phyloP scores from a whole-genome alignment of 2,888 invertebrate species.

The Caenorhabditis zanzibari region DNA sequence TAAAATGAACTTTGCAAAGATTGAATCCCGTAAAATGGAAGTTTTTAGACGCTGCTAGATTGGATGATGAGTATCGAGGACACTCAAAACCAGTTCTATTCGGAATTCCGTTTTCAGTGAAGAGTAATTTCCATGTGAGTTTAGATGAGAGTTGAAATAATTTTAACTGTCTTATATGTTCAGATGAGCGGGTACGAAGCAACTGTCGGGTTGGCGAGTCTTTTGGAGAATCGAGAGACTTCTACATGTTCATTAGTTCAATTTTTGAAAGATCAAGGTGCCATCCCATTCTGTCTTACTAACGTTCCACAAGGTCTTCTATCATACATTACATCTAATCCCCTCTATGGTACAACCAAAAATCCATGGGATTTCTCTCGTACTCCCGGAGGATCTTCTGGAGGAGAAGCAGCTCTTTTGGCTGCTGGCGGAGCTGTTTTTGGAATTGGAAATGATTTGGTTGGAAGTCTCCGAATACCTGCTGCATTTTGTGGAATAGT shows the following conservation, averaged over 20 bases:
- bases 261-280: constrained; percentile 84
- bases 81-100: constrained; percentile 78
- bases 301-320: constrained; percentile 83
- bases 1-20: neutral
- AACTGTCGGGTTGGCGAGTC: constrained; percentile 83
- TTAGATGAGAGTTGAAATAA: constrained; percentile 6
- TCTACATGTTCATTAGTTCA: constrained; percentile 32
- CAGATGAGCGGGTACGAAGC: constrained; percentile 83
- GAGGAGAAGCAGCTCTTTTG: constrained; percentile 85
- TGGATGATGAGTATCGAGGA: constrained; percentile 69
- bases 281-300: constrained; percentile 84
- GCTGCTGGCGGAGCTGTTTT: constrained; percentile 84
- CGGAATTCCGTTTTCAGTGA: constrained; percentile 83
- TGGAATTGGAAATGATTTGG: constrained; percentile 85
- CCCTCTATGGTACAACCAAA: constrained; percentile 84
- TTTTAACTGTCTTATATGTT: neutral
- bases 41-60: constrained; percentile 68
- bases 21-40: too few relatives aligned
- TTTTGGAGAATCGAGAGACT: constrained; percentile 69
- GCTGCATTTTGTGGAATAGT: constrained; percentile 85
- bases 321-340: constrained; percentile 83
- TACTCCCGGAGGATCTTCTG: constrained; percentile 85
- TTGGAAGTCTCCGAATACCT: constrained; percentile 85
- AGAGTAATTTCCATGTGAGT: constrained; percentile 77
- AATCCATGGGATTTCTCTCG: constrained; percentile 84